A percentile compares a stretch with the other conserved stretches of the same genome.
Conservation (phyloP, 1,140 invertebrate genomes). For the Luehdorfia chinensis region DNA sequence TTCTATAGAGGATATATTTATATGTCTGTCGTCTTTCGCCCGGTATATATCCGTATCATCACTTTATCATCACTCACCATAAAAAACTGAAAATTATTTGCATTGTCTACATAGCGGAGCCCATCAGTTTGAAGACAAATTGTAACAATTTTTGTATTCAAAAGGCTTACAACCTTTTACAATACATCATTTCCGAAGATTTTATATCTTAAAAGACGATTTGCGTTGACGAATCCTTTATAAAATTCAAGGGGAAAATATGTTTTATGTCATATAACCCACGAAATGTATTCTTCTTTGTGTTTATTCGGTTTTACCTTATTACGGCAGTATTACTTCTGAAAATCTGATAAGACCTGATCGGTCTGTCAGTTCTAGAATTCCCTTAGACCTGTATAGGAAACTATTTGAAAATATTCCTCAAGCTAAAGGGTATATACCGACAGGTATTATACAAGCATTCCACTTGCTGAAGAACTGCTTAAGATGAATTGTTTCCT, state of each 20-base stretch:
- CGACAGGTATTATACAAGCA: conserved; percentile 2
- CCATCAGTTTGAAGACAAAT: not conserved
- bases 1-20: no score
- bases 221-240: not conserved
- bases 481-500: not conserved
- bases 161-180: no score
- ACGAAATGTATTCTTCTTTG: not conserved
- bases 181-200: not conserved
- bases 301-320: not conserved
- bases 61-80: no score
- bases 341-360: not conserved
- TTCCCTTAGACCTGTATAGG: not conserved
- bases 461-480: not conserved
- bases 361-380: not conserved
- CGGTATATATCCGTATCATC: no score
- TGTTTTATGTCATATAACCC: not conserved
- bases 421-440: not conserved
- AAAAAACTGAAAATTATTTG: no score
- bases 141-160: no score
- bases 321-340: not conserved
- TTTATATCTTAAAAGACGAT: not conserved
- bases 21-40: no score
- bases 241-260: conserved; percentile 1
- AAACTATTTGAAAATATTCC: not conserved
- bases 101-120: no score